These are phyloP conservation scores for Notocelia uddmanniana DNA, from an alignment of 2,888 invertebrate genomes.

Conservation along the genomic window DNA sequence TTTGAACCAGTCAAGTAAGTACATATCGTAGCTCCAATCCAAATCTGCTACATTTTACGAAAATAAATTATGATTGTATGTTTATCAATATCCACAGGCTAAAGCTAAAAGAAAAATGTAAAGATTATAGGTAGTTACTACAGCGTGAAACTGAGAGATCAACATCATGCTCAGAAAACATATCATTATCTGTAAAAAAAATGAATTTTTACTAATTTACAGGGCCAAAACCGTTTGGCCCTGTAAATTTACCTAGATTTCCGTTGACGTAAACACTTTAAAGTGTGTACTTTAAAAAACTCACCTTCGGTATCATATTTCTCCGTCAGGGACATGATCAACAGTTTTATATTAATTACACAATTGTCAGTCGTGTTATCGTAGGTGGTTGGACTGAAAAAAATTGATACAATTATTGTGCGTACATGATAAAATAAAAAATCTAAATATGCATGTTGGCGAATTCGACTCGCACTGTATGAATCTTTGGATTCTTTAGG, in stretches of 20 bases:
- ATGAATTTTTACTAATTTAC: not conserved
- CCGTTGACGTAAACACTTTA: not conserved
- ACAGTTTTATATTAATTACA: conserved; percentile 17
- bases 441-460: not conserved
- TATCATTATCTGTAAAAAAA: conserved; percentile 52
- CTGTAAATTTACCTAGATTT: not conserved
- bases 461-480: too few relatives aligned
- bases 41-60: not conserved
- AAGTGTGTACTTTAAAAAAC: not conserved
- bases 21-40: conserved; percentile 7
- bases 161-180: conserved; percentile 49
- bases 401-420: not conserved
- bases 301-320: conserved; percentile 41
- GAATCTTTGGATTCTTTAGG: too few relatives aligned
- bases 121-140: not conserved
- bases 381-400: conserved; percentile 31
- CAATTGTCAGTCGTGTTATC: conserved; percentile 15
- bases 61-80: not conserved
- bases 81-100: too few relatives aligned
- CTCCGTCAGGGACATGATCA: conserved; percentile 18
- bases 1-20: conserved; percentile 14
- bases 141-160: conserved; percentile 38
- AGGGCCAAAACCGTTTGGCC: too few relatives aligned
- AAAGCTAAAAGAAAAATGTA: too few relatives aligned
- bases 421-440: not conserved